Conservation (phyloP, 2,113 vertebrate species). For the Halcyon malimbica region DNA sequence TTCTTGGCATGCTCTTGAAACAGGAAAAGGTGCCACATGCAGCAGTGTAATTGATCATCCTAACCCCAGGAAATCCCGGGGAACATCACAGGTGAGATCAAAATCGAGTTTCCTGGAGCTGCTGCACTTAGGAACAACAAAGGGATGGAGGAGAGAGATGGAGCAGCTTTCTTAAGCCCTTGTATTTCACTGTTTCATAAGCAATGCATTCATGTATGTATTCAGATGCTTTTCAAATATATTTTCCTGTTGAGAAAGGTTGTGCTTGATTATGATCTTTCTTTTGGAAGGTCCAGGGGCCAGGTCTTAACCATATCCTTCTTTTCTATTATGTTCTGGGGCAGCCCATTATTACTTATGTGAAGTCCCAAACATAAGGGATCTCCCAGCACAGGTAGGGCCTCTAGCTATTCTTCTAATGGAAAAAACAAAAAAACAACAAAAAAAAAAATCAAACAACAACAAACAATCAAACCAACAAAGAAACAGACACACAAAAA, state of each 20-base stretch:
- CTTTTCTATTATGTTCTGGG: background rate
- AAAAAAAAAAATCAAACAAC: too few species aligned
- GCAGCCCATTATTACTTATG: fast-evolving
- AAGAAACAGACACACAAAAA: too few species aligned
- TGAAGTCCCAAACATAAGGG: background rate
- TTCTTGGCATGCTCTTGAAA: background rate
- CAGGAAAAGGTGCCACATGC: background rate
- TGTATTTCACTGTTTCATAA: background rate
- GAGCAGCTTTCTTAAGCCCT: fast-evolving
- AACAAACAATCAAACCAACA: too few species aligned
- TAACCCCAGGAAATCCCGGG: background rate
- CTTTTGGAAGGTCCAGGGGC: background rate
- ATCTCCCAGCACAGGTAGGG: background rate
- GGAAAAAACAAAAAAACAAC: background rate
- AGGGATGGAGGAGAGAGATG: background rate
- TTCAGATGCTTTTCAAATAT: background rate
- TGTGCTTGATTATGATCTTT: background rate
- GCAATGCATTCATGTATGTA: background rate
- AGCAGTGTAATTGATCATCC: background rate
- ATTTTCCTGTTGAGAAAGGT: background rate
- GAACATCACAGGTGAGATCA: background rate
- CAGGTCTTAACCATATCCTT: background rate
- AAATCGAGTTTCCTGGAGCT: background rate
- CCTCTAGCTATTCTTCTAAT: background rate
- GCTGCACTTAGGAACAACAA: background rate